phyloP scores from a whole-genome alignment of 2,797 vertebrate genomes.

The Urocyon cinereoargenteus region DNA sequence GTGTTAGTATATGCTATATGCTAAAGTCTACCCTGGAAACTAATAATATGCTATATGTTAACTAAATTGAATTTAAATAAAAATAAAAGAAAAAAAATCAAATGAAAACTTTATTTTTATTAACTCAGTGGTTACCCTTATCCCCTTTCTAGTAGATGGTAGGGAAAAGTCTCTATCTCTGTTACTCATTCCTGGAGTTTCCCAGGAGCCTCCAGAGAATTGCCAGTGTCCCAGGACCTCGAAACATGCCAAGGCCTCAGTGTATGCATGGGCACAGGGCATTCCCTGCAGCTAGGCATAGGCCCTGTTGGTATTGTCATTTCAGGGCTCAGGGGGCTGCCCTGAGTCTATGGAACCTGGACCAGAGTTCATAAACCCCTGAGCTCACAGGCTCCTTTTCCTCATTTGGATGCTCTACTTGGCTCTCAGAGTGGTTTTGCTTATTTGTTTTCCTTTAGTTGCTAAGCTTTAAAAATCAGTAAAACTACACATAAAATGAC shows the following conservation, averaged over 20 bases:
- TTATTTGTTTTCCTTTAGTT: background rate
- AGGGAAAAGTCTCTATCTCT: background rate
- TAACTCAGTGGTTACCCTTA: background rate
- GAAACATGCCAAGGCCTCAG: fast-evolving
- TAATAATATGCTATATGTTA: background rate
- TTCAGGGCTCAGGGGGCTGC: background rate
- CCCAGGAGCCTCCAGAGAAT: background rate
- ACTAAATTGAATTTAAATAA: background rate
- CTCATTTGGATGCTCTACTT: background rate
- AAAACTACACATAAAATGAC: background rate
- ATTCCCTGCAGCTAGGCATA: background rate
- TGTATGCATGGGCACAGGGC: fast-evolving
- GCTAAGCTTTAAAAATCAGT: background rate
- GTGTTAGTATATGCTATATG: too few relatives aligned
- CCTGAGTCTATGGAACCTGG: fast-evolving
- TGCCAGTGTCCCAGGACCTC: background rate
- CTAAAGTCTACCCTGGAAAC: background rate
- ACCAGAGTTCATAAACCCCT: background rate
- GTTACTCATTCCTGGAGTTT: background rate
- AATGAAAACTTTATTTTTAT: background rate
- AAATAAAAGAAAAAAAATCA: background rate
- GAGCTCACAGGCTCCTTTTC: background rate
- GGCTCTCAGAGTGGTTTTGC: background rate
- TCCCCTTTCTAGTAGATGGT: background rate
- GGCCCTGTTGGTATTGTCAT: background rate